Evolutionary conservation across 1,140 invertebrate genomes (phyloP), one percentile per base, ranked within the genome.

Genomic region (Papilio polytes): DNA sequence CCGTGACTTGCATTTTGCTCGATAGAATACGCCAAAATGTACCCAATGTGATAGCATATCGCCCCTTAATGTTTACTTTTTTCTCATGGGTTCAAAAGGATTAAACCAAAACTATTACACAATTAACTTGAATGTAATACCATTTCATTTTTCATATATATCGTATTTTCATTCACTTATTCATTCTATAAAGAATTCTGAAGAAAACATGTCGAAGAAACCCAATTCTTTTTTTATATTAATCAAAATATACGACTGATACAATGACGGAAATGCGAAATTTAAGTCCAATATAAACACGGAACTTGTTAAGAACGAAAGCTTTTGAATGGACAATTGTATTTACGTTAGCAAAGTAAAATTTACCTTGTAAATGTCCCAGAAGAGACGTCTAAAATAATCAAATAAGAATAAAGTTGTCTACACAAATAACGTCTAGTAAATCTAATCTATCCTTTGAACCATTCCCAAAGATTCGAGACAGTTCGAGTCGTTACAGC

Each of bases 401-500:
- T 78, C 59, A 63, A 78, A 78, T 66, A 41, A 78, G 77, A 46
- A 20, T 66, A 66, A 78, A 78, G 77, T 66, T 66, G 56, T 78
- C 77, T 78, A 66, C 77, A 63, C 77, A 78, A 78, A 78, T 78
- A 78, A 66, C 53, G 74, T 66, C 59, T 66, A 59, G 56, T 63
- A 78, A 78, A 78, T 78, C 77, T 78, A 78, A 78, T 78, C 56
- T 56, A 78, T 44, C 48, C 77, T 78, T 78, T 63, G 77, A 48
- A 46, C 31, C 74, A n/a, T 51, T 76, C 46, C 77, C 77, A 78
- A 63, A 63, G 56, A 78, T 78, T 66, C 36, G 56, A 63, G 77
- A 78, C 77, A 63, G 77, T 78, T 63, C 77, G 77, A 78, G n/a
- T 78, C 74, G 74, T 78, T 78, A 78, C 41, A 78, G 74, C 74